These are phyloP conservation scores for Sebastes dallii DNA, from an alignment of 2,797 vertebrate genomes.

Conservation along the genomic window DNA sequence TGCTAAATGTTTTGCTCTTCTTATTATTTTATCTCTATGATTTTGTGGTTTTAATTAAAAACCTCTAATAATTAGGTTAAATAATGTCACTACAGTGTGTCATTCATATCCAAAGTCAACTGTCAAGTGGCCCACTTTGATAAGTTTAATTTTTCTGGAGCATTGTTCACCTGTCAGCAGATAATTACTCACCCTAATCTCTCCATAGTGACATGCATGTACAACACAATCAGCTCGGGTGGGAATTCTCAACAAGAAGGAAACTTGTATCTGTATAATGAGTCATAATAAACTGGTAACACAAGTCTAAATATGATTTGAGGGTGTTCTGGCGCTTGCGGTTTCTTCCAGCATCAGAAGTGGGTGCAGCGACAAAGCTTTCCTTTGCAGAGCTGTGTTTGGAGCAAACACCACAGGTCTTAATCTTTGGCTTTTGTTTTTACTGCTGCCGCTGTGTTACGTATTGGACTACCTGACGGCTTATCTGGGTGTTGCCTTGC, in stretches of 20 bases:
- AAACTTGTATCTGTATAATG: slow-evolving; percentile 86
- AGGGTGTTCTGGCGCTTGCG: slow-evolving; percentile 85
- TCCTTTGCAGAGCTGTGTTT: slow-evolving; percentile 80
- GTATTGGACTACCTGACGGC: slow-evolving; percentile 81
- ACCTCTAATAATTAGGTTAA: slow-evolving; percentile 43
- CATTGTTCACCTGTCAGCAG: slow-evolving; percentile 80
- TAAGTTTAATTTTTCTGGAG: slow-evolving; percentile 74
- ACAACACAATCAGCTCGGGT: slow-evolving; percentile 77
- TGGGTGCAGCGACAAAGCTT: slow-evolving; percentile 89
- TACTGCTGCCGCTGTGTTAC: slow-evolving; percentile 41
- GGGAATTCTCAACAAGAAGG: slow-evolving; percentile 81
- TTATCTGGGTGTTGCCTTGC: slow-evolving; percentile 91
- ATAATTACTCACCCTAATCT: slow-evolving; percentile 83
- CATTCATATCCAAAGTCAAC: slow-evolving; percentile 69
- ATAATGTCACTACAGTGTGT: slow-evolving; percentile 51
- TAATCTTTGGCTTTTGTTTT: slow-evolving; percentile 79
- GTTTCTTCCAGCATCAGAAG: slow-evolving; percentile 80
- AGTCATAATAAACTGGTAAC: slow-evolving; percentile 85
- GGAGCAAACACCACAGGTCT: slow-evolving; percentile 81
- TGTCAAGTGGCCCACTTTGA: slow-evolving; percentile 78
- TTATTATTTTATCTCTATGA: neutral
- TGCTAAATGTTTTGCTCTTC: neutral
- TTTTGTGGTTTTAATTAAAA: slow-evolving; percentile 44
- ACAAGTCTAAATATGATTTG: slow-evolving; percentile 90
- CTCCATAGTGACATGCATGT: slow-evolving; percentile 76